Evolutionary conservation across 2,113 vertebrate species (phyloP).

Genomic region (Carlito syrichta): DNA sequence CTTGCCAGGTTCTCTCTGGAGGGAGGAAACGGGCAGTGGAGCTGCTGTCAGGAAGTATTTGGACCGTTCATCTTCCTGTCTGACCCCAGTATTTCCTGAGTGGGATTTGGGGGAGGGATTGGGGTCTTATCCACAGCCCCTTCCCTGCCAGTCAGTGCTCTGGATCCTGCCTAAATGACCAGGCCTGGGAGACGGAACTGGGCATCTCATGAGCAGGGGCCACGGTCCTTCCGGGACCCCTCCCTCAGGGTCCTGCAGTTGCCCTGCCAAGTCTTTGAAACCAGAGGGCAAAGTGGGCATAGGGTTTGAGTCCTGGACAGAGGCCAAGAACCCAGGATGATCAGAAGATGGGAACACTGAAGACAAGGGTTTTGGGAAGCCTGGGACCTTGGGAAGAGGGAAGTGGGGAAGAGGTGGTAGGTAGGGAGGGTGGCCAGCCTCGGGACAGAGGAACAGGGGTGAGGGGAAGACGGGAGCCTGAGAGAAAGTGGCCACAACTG

Average conservation of each 20-base stretch:
- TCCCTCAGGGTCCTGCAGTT: not conserved
- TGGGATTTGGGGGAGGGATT: not conserved
- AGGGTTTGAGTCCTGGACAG: not conserved
- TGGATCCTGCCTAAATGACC: not conserved
- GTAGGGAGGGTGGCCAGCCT: not conserved
- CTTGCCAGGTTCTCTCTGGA: not conserved
- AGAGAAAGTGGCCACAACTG: not conserved
- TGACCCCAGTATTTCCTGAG: constrained; percentile 14
- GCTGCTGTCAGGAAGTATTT: constrained; percentile 28
- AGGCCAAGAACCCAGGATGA: not conserved
- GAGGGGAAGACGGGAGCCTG: not conserved
- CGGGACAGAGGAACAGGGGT: not conserved
- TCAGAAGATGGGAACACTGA: not conserved
- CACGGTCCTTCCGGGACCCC: not conserved
- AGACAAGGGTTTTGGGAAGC: not conserved
- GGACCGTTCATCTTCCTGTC: not conserved
- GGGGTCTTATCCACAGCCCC: not conserved
- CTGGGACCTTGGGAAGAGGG: not conserved
- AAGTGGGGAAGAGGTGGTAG: not conserved
- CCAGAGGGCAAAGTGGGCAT: not conserved
- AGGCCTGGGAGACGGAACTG: not conserved
- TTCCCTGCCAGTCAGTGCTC: not conserved
- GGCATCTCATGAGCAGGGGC: not conserved
- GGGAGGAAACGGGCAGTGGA: constrained; percentile 25
- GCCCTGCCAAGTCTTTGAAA: not conserved